Base-by-base conservation (phyloP, 2,888 invertebrate genomes). In the Congeria kusceri region DNA sequence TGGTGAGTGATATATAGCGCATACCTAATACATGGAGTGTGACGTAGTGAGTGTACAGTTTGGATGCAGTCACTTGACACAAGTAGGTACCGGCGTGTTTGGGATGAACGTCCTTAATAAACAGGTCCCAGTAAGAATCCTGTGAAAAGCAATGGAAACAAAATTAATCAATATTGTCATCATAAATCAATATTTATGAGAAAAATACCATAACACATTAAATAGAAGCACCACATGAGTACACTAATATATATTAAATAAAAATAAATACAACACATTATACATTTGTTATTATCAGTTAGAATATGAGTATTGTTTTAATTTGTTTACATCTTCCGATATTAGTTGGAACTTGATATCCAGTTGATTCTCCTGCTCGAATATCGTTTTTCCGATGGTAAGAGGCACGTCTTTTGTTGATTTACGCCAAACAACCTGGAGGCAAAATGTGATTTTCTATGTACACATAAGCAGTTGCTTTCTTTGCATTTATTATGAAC, bases 361-460 rank as follows among this genome's bases (percentile, higher is more conserved):
- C 64, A 78, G 78, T 18, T 85, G 78, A 44, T 69, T 77, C 3
- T 76, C 73, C 44, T 69, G 78, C 15, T 77, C 65, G 39, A 79
- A 84, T 46, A 72, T 73, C 13, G 44, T 66, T 32, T 59, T 66
- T 20, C 86, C 86, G 15, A 86, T 81, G 13, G 86, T 82, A 5
- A 86, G 46, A 11, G 80, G 77, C 29, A 69, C 64, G 20, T 81
- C 80, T 2, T 62, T 53, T 0, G 53, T 44, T 13, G 69, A 59
- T 57, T 77, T 79, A 28, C 84, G 57, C 86, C 86, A 86, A 11
- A 78, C 81, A 68, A 86, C 86, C 86, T 86, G 78, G 27, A 68
- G 39, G 15, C 39, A 39, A 13, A 1, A 39, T 15, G 1, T 5
- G 9, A 39, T 39, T 39, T 39, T 13, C 3, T 13, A 39, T 39